Evolutionary conservation across 2,888 invertebrate genomes (phyloP), one percentile per base, ranked within the genome.

Genomic region (Sclerodermus sp.): DNA sequence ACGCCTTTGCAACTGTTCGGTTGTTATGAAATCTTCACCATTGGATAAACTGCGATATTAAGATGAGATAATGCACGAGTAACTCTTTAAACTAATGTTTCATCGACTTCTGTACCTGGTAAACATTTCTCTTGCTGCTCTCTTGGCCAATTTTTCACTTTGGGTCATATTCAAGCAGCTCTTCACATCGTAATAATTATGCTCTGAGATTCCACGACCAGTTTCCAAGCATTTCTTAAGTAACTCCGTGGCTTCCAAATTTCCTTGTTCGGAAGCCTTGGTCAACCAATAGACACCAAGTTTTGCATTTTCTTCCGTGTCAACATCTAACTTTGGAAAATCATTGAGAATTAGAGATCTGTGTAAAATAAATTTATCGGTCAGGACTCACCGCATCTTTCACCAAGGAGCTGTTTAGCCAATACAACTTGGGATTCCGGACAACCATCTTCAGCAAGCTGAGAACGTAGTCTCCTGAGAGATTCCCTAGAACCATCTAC

Each of bases 231-330:
- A 90, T 77, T 88, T 85, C 75, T 83, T 81, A 55, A 96, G 81
- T 69, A 93, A 83, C 53, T 85, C 85, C 31, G 93, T 90, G 0
- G 95, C 95, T 74, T 93, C 92, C 38, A 87, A 84, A 67, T 93
- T 93, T 0, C 95, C 96, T 77, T 95, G 93, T 68, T 93, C 91
- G 0, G 95, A 93, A 1, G 96, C 94, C 79, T 90, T 89, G n/a
- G 93, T 87, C 42, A 96, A 79, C 95, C 95, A 96, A 68, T 91
- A 89, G 43, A 96, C 85, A 0, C 93, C 95, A 59, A 90, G 84
- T 60, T 87, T 85, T 55, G 88, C 90, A 78, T 90, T 90, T 68
- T 90, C 89, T 67, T 86, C 85, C 71, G 83, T 85, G 66, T 87
- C 88, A 29, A 84, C 82, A 62, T 88, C 87, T 50, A 84, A 73